Percentiles rank a stretch among this genome's conserved stretches.
Evolutionary conservation across 2,888 invertebrate species (phyloP).

Genomic region (Aquatica leii): DNA sequence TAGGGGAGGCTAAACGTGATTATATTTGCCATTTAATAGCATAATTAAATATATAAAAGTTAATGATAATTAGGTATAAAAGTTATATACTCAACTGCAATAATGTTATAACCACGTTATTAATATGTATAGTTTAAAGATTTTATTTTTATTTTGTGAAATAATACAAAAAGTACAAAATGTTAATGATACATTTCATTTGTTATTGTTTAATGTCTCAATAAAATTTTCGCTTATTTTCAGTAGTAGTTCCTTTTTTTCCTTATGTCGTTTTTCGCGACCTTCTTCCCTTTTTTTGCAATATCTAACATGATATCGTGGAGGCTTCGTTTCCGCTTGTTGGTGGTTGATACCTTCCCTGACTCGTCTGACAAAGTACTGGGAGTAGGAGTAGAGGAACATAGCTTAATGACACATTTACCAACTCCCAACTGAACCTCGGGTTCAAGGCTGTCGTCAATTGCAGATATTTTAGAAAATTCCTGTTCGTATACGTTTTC

Average conservation of each 20-base stretch:
- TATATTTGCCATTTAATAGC: neutral
- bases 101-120: neutral
- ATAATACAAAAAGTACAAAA: neutral
- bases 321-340: neutral
- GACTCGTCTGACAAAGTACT: neutral
- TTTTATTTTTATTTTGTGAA: neutral
- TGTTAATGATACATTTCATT: neutral
- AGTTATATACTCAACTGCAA: neutral
- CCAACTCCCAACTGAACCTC: constrained; percentile 24
- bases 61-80: neutral
- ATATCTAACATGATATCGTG: neutral
- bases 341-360: neutral
- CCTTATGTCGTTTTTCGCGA: neutral
- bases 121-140: neutral
- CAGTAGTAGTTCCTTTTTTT: constrained; percentile 5
- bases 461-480: constrained; percentile 35
- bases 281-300: neutral
- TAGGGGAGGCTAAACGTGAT: neutral
- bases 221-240: neutral
- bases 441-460: constrained; percentile 42
- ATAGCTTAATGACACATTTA: neutral
- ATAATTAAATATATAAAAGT: neutral
- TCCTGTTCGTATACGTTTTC: constrained; percentile 36
- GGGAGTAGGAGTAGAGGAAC: neutral
- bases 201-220: neutral